These are phyloP conservation scores for Drosophila paulistorum DNA, from an alignment of 1,140 invertebrate species.

Conservation along the genomic window DNA sequence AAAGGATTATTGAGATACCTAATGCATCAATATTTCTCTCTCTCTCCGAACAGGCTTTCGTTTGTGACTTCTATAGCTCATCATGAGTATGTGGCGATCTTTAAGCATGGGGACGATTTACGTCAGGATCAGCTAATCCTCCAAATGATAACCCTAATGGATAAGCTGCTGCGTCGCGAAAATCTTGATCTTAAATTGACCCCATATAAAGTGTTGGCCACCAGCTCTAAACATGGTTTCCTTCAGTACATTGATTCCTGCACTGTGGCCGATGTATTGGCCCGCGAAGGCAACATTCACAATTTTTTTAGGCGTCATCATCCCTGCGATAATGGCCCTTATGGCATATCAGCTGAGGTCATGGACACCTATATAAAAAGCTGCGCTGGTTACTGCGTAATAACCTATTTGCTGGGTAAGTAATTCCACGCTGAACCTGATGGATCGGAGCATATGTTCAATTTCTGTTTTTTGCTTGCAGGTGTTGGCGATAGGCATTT, in stretches of 20 bases:
- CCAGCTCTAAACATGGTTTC: constrained; percentile 97
- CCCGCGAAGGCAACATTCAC: constrained; percentile 93
- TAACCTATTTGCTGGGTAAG: constrained; percentile 95
- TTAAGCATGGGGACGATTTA: constrained; percentile 99
- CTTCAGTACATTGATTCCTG: constrained; percentile 98
- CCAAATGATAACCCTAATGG: constrained; percentile 99
- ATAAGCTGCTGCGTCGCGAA: constrained; percentile 95
- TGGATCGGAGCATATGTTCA: neutral
- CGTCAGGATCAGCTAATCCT: constrained; percentile 99
- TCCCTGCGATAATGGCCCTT: constrained; percentile 93
- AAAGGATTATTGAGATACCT: neutral
- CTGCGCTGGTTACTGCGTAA: constrained; percentile 99
- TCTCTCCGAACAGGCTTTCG: constrained; percentile 85
- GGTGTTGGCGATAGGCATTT: constrained; percentile 99
- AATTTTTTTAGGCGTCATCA: constrained; percentile 96
- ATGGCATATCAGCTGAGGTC: constrained; percentile 95
- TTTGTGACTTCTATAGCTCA: constrained; percentile 90
- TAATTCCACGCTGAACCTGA: too few species aligned
- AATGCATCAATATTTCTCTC: neutral
- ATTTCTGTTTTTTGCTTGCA: constrained; percentile 40
- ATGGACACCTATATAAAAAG: constrained; percentile 99
- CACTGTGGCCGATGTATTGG: constrained; percentile 95
- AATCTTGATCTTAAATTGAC: constrained; percentile 98
- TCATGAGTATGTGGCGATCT: constrained; percentile 97
- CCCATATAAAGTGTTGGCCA: constrained; percentile 96